Evolutionary conservation across 2,888 invertebrate species (phyloP), one percentile per base, ranked within the genome.

Genomic region (Tetragnatha montana): DNA sequence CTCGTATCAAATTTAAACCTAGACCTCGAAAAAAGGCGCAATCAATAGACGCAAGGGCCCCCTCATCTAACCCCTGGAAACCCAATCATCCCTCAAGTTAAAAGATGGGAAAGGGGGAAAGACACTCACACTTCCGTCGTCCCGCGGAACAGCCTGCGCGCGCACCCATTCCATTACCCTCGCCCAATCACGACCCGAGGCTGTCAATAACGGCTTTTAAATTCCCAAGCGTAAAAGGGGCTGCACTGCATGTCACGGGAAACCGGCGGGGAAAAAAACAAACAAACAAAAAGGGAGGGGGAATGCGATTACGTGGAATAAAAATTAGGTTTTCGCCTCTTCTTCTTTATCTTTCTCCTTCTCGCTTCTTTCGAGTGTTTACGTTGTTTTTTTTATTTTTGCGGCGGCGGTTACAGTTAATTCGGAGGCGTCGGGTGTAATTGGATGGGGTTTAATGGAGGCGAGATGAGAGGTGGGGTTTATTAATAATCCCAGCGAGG

Each of bases 131-230:
- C 60, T 60, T 60, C 17, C 35, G 35, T 60, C 60, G 60, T 10
- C 14, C 35, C 35, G 17, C 14, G 60, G 60, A 60, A 60, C 60
- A 60, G 60, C 60, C 14, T 89, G 89, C 89, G 89, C 85, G 85
- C 89, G 81, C 89, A 89, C 7, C 19, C 22, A 80, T 81, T 78
- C 60, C 81, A 81, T 81, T 85, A 81, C 80, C 81, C 51, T 68
- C 76, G 60, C 79, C 89, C 89, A 89, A 89, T 89, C 89, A 85
- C 89, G 71, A 81, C 71, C 69, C 84, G 12, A 50, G 84, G 76
- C 89, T 89, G 89, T 89, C 89, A 89, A 89, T 89, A 89, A 89
- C 89, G 89, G 89, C 89, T 89, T 89, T 89, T 89, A 89, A 89
- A 89, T 89, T 89, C 89, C 85, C 81, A 89, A 89, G 84, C 84